Base-by-base conservation (phyloP, 2,797 vertebrate genomes). In the Salmo trutta region DNA sequence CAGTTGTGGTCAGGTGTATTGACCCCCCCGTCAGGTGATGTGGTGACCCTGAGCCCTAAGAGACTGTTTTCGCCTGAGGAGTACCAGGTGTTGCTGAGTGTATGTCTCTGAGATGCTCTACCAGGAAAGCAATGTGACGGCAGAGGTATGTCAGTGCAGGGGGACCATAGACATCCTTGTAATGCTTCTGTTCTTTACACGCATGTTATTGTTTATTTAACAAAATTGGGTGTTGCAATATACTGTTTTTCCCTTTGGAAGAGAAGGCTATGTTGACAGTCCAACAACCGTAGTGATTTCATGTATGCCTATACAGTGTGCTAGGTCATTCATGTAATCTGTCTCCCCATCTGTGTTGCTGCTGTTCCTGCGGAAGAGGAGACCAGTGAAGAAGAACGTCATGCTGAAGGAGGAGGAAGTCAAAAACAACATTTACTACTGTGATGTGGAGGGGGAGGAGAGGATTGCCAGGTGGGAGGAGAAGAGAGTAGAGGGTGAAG, bases 361-460 rank as follows among this genome's bases (percentile, higher is more conserved):
- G 65, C 24, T 76, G 14, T 15, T 76, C 27, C 27, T 53, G 52
- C 54, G 27, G 75, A 76, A 10, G 65, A 76, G 65, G 10, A 21
- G 19, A 6, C 19, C 17, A 4, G 27, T 3, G 62, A 47, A 59
- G 64, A 70, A 76, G 53, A 36, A 68, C 16, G 29, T 16, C 21
- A 19, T 69, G 75, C n/a, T 56, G 5, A 7, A 70, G 29, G 52
- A 76, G 17, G 75, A 76, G 16, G 51, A 56, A 3, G 66, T 56
- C 52, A 70, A 52, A 19, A 66, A 56, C 52, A 15, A 76, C 17
- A 31, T 76, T 8, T 56, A 36, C 66, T 54, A 33, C 66, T 76
- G 69, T 7, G 52, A 70, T 36, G 75, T 70, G 52, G 66, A 67
- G 66, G 66, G 4, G 75, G 75, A 56, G 75, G 75, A 69, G 75